phyloP scores from a whole-genome alignment of 1,140 invertebrate species.

The Leucophenga varia region DNA sequence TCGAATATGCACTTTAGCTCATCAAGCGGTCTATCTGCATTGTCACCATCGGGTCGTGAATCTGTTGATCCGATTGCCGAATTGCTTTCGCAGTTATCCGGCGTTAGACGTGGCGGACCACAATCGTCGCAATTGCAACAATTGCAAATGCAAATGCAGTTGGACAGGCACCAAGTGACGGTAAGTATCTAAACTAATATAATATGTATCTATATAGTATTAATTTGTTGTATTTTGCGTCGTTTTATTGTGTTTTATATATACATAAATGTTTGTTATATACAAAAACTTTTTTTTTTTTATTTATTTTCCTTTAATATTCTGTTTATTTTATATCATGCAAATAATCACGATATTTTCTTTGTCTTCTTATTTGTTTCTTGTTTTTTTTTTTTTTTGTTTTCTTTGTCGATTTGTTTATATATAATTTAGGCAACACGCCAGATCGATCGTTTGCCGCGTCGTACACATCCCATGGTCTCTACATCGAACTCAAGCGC shows the following conservation, averaged over 20 bases:
- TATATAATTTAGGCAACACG: conserved; percentile 66
- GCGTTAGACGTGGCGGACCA: conserved; percentile 73
- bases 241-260: too few species aligned
- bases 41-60: conserved; percentile 84
- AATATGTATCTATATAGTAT: not conserved
- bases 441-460: conserved; percentile 82
- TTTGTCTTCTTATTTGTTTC: not conserved
- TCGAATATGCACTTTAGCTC: conserved; percentile 91
- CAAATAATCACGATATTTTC: too few species aligned
- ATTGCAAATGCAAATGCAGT: conserved; percentile 85
- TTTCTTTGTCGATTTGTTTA: conserved; percentile 1
- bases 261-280: conserved; percentile 2
- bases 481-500: conserved; percentile 57
- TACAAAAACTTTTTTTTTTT: conserved; percentile 15
- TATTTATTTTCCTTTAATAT: conserved; percentile 12
- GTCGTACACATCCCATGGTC: conserved; percentile 62
- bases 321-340: too few species aligned
- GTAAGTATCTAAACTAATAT: too few species aligned
- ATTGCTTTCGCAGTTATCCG: conserved; percentile 87
- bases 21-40: conserved; percentile 74
- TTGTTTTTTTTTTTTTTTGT: too few species aligned
- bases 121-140: conserved; percentile 81
- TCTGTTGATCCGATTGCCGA: conserved; percentile 92
- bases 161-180: conserved; percentile 81
- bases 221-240: not conserved